Base-by-base conservation (phyloP, 2,797 vertebrate species). In the Numenius phaeopus region DNA sequence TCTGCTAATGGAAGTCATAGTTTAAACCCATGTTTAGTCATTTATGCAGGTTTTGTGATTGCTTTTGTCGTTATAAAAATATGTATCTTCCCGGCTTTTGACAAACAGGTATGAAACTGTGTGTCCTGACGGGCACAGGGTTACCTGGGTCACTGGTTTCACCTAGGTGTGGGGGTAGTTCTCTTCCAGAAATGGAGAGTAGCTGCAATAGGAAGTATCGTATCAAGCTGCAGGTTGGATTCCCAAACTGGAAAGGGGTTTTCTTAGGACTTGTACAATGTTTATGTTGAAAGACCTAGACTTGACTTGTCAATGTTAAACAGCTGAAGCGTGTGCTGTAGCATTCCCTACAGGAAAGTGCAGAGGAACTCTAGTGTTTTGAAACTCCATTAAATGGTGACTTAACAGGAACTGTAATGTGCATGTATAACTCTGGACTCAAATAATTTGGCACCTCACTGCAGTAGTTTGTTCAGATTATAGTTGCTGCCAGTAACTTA, bases 401-500 rank as follows among this genome's bases (percentile, higher is more conserved):
- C 71, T 61, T 42, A 24, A 20, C 6, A 46, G 54, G 37, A 64
- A 14, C 40, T 55, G 10, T 79, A 54, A 34, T 2, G 4, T 70
- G 46, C 5, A 2, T 19, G 4, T 30, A 0, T 39, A 81, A 37
- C 52, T 71, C 54, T 77, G 72, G 59, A 55, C 54, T 81, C n/a
- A 21, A 67, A 44, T 44, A 46, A 42, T 62, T 67, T 78, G 50
- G 62, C 62, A 57, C 30, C 58, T 73, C 26, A 19, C 24, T 75
- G 34, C 34, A 61, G 50, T 40, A 73, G 50, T 76, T 93, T 89
- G 47, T 89, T 78, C 76, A 65, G 58, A 65, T 91, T 75, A 61
- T 5, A 86, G 89, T 20, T 89, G 29, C 67, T 93, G 70, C 65
- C 89, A 67, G 66, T 86, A 66, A 82, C 84, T 83, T 89, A 72